Evolutionary conservation across 2,797 vertebrate genomes (phyloP).

Genomic region (Bradypodion ventrale): DNA sequence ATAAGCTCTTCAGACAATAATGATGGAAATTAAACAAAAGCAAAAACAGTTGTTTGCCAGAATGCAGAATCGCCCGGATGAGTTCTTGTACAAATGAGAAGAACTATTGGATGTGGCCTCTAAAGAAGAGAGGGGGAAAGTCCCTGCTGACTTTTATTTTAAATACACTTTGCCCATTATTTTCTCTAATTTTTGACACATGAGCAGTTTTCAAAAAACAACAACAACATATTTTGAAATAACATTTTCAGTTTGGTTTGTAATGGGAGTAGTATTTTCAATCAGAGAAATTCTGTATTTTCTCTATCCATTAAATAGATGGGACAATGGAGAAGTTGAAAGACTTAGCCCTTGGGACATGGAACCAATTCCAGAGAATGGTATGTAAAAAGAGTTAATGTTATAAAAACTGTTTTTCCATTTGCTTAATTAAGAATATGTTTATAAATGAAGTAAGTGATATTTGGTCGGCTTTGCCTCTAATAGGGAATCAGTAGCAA

Average conservation of each 20-base stretch:
- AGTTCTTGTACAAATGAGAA: no score
- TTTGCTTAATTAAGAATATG: neutral
- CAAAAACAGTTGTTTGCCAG: neutral
- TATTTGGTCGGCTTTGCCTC: neutral
- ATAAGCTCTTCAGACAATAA: neutral
- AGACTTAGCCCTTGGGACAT: conserved; percentile 98
- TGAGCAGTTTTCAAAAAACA: no score
- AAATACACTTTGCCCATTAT: neutral
- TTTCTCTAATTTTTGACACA: neutral
- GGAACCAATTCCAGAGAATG: conserved; percentile 91
- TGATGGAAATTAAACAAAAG: neutral
- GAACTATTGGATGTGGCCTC: neutral
- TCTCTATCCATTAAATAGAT: conserved; percentile 76
- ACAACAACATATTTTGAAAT: neutral
- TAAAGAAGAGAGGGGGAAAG: neutral
- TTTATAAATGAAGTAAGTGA: neutral
- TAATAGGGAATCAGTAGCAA: neutral
- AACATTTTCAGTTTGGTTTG: neutral
- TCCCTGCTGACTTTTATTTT: neutral
- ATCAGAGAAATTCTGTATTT: neutral
- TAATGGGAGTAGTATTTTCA: neutral
- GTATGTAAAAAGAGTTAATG: conserved; percentile 72
- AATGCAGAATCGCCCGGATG: neutral
- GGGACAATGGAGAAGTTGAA: conserved; percentile 96
- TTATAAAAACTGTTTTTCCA: neutral